A percentile compares a stretch with the other conserved stretches of the same genome.
Conservation (phyloP, 2,113 vertebrate species). For the Candoia aspera region DNA sequence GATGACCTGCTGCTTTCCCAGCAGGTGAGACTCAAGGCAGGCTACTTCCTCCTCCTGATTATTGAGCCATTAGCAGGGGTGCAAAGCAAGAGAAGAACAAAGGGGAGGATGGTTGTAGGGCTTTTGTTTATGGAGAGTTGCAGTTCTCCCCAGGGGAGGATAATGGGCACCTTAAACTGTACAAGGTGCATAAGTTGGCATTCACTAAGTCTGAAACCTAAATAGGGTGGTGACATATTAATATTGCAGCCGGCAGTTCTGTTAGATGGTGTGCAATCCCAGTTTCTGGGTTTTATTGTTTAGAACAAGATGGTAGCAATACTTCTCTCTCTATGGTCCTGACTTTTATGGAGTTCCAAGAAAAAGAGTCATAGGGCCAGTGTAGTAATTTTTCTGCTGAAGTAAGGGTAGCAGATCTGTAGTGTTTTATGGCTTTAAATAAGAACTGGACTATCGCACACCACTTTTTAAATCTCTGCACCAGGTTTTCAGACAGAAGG, state of each 20-base stretch:
- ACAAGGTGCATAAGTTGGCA: background rate
- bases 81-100: background rate
- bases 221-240: background rate
- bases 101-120: background rate
- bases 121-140: background rate
- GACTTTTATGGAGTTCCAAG: background rate
- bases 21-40: background rate
- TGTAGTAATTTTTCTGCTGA: too few relatives aligned
- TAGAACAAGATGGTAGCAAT: too few relatives aligned
- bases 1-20: conserved; percentile 17
- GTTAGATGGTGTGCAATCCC: background rate
- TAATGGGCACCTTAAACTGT: background rate
- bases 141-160: background rate
- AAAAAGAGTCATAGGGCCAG: too few relatives aligned
- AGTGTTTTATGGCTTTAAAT: background rate
- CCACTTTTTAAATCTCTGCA: background rate
- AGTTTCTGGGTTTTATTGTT: background rate
- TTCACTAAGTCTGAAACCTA: background rate
- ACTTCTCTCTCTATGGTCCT: background rate
- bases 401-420: background rate
- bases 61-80: background rate
- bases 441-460: background rate
- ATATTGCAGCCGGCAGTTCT: background rate
- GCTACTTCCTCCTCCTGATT: background rate
- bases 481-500: too few relatives aligned